phyloP scores from a whole-genome alignment of 2,797 vertebrate species.

The Pangasius djambal region DNA sequence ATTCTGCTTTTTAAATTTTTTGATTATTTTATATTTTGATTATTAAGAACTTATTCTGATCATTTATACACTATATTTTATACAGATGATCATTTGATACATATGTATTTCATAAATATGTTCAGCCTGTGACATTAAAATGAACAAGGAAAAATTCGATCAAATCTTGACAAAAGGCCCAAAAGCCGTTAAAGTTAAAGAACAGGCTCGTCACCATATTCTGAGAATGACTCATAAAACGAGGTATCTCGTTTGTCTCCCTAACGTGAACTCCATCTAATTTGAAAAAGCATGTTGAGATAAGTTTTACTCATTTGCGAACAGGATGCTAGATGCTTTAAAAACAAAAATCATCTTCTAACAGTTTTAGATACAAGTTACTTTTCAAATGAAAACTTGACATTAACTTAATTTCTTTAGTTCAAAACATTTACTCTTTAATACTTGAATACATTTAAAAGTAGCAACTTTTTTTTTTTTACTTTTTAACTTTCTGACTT shows the following conservation, averaged over 20 bases:
- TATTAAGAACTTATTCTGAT: neutral
- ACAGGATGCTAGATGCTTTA: neutral
- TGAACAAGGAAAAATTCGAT: neutral
- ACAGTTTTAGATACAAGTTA: neutral
- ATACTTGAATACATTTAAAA: neutral
- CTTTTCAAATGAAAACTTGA: neutral
- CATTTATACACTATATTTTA: neutral
- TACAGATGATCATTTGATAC: neutral
- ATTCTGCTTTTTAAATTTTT: neutral
- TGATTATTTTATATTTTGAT: neutral
- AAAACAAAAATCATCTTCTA: neutral
- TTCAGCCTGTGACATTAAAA: neutral
- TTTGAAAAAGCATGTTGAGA: neutral
- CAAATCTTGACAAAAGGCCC: neutral
- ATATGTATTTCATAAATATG: neutral
- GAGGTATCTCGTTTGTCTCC: neutral
- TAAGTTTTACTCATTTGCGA: neutral
- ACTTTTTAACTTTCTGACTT: neutral
- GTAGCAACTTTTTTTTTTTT: neutral
- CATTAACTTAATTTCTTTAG: neutral
- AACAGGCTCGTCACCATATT: too few relatives aligned
- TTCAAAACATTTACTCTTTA: neutral
- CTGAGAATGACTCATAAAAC: neutral
- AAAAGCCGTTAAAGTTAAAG: neutral
- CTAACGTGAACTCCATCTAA: neutral